phyloP scores from a whole-genome alignment of 2,797 vertebrate species.

The Champsocephalus gunnari region DNA sequence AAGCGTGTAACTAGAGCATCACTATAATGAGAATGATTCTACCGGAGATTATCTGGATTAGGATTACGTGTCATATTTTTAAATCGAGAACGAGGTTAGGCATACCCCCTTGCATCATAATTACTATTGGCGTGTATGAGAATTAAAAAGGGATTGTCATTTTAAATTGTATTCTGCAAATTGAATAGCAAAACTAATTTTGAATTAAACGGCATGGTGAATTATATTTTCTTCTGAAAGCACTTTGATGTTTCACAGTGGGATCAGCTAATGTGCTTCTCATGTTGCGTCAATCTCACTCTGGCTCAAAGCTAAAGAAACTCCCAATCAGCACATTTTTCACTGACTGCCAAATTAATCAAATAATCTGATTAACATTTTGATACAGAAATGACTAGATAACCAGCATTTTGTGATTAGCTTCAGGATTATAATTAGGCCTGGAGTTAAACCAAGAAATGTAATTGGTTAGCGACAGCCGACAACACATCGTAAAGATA shows the following conservation, averaged over 20 bases:
- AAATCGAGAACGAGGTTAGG: slow-evolving; percentile 38
- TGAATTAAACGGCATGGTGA: slow-evolving; percentile 12
- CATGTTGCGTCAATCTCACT: slow-evolving; percentile 22
- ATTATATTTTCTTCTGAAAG: slow-evolving; percentile 29
- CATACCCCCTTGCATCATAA: slow-evolving; percentile 43
- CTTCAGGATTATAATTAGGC: not conserved
- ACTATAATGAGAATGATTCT: slow-evolving; percentile 51
- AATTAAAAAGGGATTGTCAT: slow-evolving; percentile 38
- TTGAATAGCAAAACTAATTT: slow-evolving; percentile 29
- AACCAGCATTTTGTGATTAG: not conserved
- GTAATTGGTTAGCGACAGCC: not conserved
- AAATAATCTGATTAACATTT: not conserved
- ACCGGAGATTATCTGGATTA: slow-evolving; percentile 69
- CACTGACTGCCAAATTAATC: not conserved
- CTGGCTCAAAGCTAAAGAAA: slow-evolving; percentile 12
- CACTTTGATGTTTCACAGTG: slow-evolving; percentile 9
- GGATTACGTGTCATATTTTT: slow-evolving; percentile 56
- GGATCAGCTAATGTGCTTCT: slow-evolving; percentile 15
- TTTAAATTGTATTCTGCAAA: slow-evolving; percentile 31
- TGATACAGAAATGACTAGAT: not conserved
- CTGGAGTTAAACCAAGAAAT: not conserved
- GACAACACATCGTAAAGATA: not conserved
- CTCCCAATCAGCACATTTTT: not conserved
- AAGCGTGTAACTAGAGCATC: slow-evolving; percentile 19
- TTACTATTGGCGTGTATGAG: slow-evolving; percentile 42